Base-by-base conservation (phyloP, 1,140 invertebrate genomes). In the Artemia franciscana region DNA sequence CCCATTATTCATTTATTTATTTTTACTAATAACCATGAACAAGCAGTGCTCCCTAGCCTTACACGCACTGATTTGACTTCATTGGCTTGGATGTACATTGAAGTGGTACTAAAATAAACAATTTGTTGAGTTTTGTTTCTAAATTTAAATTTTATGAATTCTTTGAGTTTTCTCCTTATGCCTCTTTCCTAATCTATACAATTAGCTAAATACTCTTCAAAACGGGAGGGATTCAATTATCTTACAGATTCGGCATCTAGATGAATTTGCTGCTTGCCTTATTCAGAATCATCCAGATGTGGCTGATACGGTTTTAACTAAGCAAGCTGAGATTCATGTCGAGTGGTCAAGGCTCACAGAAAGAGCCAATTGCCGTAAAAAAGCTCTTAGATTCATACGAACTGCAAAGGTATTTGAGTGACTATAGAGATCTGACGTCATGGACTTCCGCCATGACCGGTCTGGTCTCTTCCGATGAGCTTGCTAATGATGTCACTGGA, bases 361-460 rank as follows among this genome's bases (percentile, higher is more conserved):
- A 0, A 88, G 96, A 71, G 94, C 95, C 57, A 93, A 94, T 71
- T 84, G 82, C 15, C 79, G 95, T 21, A 98, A 98, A 96, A 70
- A 98, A 98, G 72, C 78, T 99, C 4, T 75, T 98, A 15, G 95
- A 99, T 73, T 94, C 91, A 0, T 98, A 98, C 70, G 95, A 99
- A 71, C 74, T 98, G 66, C 96, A 99, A 75, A 79, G 94, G 62
- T 99, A 95, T 80, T 77, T 98, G 3, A 90, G 88, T 68, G 95
- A 98, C 73, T 96, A 97, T 75, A 82, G 93, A 59, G 96, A 99
- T 73, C 75, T 99, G 59, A 90, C 94, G 79, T 91, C 92, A 15
- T 99, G 95, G 95, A 97, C 99, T 69, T 93, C 91, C 71, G 92
- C 89, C 9, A 98, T 98, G 93, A 91, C 93, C 82, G 85, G 90